Conservation (phyloP, 35 echinoderm and acorn worm genomes). For the Anneissia japonica region DNA sequence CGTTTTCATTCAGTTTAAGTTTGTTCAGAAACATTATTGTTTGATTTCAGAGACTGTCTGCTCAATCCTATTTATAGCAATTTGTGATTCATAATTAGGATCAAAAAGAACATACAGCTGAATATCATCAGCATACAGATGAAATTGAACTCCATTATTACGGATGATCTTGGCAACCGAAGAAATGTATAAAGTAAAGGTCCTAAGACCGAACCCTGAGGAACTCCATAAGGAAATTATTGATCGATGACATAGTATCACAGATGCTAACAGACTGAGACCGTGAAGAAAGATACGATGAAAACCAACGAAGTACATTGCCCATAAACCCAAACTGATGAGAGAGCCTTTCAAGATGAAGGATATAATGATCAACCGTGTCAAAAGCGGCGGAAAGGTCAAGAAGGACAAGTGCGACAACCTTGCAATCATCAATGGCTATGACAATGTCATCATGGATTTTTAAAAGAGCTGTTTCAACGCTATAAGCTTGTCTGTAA, state of each 20-base stretch:
- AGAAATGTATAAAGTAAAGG: not conserved
- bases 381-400: not conserved
- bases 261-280: not conserved
- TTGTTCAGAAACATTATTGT: not conserved
- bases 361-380: not conserved
- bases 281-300: not conserved
- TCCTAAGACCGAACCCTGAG: not conserved
- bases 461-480: not conserved
- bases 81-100: not conserved
- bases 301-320: not conserved
- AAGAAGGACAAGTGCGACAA: not conserved
- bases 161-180: not conserved
- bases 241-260: not conserved
- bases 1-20: slow-evolving; percentile 1
- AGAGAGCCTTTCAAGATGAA: not conserved
- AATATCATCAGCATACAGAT: slow-evolving; percentile 18
- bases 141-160: slow-evolving; percentile 1
- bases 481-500: slow-evolving; percentile 2
- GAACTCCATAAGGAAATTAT: not conserved
- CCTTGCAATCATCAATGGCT: not conserved
- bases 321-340: not conserved
- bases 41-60: not conserved
- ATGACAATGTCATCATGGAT: not conserved
- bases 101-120: slow-evolving; percentile 19
- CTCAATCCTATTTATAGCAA: not conserved